Evolutionary conservation across 2,113 vertebrate genomes (phyloP).

Genomic region (Marcusenius ussheri): DNA sequence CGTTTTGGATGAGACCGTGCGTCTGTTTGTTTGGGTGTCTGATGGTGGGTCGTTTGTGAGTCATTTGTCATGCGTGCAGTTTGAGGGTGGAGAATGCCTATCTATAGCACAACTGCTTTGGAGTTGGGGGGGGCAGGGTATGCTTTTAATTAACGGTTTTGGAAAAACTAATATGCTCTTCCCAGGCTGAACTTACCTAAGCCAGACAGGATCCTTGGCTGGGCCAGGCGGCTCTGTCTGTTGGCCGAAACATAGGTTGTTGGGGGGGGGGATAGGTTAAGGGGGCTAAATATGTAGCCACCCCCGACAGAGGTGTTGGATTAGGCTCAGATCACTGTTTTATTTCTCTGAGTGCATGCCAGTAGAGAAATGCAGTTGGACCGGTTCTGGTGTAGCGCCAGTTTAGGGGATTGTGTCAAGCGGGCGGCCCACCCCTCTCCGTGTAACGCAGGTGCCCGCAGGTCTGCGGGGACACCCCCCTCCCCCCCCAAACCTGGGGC

Average conservation of each 20-base stretch:
- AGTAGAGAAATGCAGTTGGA: background rate
- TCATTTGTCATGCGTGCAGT: background rate
- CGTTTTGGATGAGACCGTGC: background rate
- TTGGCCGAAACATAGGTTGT: background rate
- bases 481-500: background rate
- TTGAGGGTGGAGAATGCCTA: background rate
- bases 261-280: background rate
- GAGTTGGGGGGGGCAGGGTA: too few species aligned
- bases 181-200: background rate
- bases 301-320: background rate
- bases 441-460: background rate
- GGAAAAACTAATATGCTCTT: background rate
- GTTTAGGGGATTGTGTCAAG: background rate
- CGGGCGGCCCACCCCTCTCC: background rate
- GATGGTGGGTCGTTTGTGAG: background rate
- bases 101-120: background rate
- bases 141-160: background rate
- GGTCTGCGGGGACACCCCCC: background rate
- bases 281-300: background rate
- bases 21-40: background rate
- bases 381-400: background rate
- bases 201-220: background rate
- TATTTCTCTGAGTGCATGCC: background rate
- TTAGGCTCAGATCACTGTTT: background rate
- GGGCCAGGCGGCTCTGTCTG: background rate